Conservation (phyloP, 2,797 vertebrate genomes). For the Pseudochaenichthys georgianus region DNA sequence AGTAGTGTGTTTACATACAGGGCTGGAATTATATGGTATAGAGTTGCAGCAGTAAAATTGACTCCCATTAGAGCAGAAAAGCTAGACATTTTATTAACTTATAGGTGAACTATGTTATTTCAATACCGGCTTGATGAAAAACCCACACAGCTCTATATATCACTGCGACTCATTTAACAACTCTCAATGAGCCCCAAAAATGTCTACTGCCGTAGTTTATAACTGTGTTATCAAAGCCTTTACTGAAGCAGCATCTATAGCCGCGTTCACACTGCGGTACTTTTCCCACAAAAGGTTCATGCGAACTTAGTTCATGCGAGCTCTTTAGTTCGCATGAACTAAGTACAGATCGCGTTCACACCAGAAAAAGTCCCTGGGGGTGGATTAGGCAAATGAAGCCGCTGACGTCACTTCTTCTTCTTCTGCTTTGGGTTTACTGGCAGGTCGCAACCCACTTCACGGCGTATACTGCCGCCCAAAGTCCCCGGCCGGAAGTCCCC, state of each 20-base stretch:
- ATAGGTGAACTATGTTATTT: conserved; percentile 50
- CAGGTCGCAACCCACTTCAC: too few species aligned
- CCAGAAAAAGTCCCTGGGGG: too few species aligned
- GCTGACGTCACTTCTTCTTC: too few species aligned
- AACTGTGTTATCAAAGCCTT: conserved; percentile 66
- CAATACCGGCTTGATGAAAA: conserved; percentile 51
- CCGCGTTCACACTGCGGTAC: too few species aligned
- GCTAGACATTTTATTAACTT: conserved; percentile 25
- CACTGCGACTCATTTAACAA: conserved; percentile 40
- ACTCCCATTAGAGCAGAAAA: conserved; percentile 12
- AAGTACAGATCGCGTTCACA: too few species aligned
- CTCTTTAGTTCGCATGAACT: too few species aligned
- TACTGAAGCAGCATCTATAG: conserved; percentile 60
- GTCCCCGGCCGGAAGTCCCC: too few species aligned
- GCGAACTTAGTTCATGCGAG: too few species aligned
- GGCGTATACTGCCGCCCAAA: too few species aligned
- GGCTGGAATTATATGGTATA: neutral
- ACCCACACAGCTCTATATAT: conserved; percentile 27
- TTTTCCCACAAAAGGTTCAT: too few species aligned
- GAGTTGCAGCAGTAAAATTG: conserved; percentile 23
- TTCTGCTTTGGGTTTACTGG: too few species aligned
- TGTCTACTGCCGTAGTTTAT: conserved; percentile 57
- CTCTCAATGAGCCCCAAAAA: conserved; percentile 59
- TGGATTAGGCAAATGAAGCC: too few species aligned
- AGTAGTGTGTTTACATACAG: conserved; percentile 5